Evolutionary conservation across 2,113 vertebrate genomes (phyloP).

Genomic region (Phrynosoma blainvillii): DNA sequence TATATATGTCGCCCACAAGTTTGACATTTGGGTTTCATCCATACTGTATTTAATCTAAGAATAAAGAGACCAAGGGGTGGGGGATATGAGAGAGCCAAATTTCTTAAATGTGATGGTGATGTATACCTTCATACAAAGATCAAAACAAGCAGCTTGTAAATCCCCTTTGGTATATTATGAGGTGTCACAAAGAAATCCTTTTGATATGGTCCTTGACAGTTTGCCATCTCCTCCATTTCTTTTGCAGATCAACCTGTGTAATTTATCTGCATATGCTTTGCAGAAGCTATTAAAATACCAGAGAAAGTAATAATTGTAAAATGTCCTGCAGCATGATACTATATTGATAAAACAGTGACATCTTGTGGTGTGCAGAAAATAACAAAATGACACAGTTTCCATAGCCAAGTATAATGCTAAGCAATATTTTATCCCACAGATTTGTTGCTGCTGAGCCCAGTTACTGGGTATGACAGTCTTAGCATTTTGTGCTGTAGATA

Average conservation of each 20-base stretch:
- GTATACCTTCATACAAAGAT: neutral
- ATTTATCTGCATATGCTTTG: slow-evolving; percentile 50
- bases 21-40: neutral
- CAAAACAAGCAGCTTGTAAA: slow-evolving; percentile 16
- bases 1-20: fast-evolving
- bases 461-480: slow-evolving; percentile 1
- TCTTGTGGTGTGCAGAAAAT: slow-evolving; percentile 66
- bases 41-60: fast-evolving
- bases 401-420: neutral
- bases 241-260: slow-evolving; percentile 51
- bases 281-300: slow-evolving; percentile 54
- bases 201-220: slow-evolving; percentile 53
- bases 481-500: slow-evolving; percentile 2
- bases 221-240: slow-evolving; percentile 52
- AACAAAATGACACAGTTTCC: slow-evolving; percentile 19
- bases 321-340: slow-evolving; percentile 9
- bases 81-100: slow-evolving; percentile 14
- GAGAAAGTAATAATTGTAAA: slow-evolving; percentile 15
- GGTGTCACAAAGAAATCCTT: slow-evolving; percentile 43
- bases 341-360: slow-evolving; percentile 74
- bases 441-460: slow-evolving; percentile 12
- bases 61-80: neutral
- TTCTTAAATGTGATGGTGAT: neutral
- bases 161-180: slow-evolving; percentile 18
- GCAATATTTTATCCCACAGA: slow-evolving; percentile 29